These are phyloP conservation scores for Tenthredo amoena DNA, from an alignment of 2,888 invertebrate species.

Conservation along the genomic window DNA sequence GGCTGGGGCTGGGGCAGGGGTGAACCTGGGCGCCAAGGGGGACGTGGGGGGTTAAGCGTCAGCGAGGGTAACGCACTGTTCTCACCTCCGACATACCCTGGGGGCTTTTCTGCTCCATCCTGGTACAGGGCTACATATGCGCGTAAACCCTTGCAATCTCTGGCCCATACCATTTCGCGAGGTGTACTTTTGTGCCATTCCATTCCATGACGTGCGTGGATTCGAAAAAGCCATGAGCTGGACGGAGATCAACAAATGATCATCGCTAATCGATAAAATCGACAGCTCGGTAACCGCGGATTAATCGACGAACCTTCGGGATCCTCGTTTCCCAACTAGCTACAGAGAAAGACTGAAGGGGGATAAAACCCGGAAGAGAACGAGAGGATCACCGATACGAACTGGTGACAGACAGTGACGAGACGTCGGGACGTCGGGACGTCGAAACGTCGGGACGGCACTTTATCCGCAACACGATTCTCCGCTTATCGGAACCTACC, in stretches of 20 bases:
- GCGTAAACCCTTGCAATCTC: constrained; percentile 37
- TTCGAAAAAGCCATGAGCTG: background rate
- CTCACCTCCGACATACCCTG: constrained; percentile 71
- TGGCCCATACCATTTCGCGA: background rate
- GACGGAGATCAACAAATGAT: constrained; percentile 8
- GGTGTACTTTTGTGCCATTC: background rate
- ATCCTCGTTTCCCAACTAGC: background rate
- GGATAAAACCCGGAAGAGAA: background rate
- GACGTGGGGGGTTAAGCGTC: constrained; percentile 57
- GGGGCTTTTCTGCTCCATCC: constrained; percentile 63
- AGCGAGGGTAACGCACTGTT: constrained; percentile 71
- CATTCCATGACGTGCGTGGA: background rate
- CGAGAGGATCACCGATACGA: constrained; percentile 58
- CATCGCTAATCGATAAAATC: constrained; percentile 5
- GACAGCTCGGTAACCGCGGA: background rate
- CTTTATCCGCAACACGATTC: constrained; percentile 77
- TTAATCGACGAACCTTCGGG: constrained; percentile 3
- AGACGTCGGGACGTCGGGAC: constrained; percentile 61
- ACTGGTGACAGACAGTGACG: constrained; percentile 73
- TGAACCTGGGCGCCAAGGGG: constrained; percentile 28
- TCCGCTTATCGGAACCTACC: constrained; percentile 75
- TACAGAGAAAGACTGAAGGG: background rate
- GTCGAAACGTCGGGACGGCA: constrained; percentile 61
- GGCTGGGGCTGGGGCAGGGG: constrained; percentile 46
- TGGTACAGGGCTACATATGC: background rate